phyloP scores from a whole-genome alignment of 2,888 invertebrate genomes.

The Creontiades dilutus region DNA sequence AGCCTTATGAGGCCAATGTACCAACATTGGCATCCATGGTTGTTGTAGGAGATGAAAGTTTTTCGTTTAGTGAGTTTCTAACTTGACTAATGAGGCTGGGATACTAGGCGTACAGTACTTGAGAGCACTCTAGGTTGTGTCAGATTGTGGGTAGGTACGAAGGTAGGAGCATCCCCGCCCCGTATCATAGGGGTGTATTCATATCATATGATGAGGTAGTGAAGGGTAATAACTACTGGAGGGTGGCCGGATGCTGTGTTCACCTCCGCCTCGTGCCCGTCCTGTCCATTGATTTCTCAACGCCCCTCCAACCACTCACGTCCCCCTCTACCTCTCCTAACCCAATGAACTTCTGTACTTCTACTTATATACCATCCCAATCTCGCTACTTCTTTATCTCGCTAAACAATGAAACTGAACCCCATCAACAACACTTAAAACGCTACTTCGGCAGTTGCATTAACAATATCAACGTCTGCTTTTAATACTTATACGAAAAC shows the following conservation, averaged over 20 bases:
- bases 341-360: conserved; percentile 36
- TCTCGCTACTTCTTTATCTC: not conserved
- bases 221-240: conserved; percentile 34
- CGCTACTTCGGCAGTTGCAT: no score
- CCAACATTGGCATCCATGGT: no score
- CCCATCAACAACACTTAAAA: no score
- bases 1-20: no score
- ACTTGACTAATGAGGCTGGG: no score
- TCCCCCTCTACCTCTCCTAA: conserved; percentile 16
- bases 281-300: conserved; percentile 36
- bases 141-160: not conserved
- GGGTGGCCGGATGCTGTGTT: conserved; percentile 42
- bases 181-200: conserved; percentile 25
- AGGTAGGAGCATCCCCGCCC: not conserved
- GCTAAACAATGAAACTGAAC: not conserved
- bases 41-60: no score
- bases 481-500: no score
- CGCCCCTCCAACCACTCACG: conserved; percentile 35
- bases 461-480: no score
- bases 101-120: no score
- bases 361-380: conserved; percentile 27
- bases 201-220: conserved; percentile 26
- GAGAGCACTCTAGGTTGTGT: not conserved
- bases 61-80: no score
- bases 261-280: conserved; percentile 32